Percentiles rank a stretch among this genome's conserved stretches.
These are phyloP conservation scores for Coracopsis vasa DNA, from an alignment of 2,113 vertebrate genomes.

Conservation along the genomic window DNA sequence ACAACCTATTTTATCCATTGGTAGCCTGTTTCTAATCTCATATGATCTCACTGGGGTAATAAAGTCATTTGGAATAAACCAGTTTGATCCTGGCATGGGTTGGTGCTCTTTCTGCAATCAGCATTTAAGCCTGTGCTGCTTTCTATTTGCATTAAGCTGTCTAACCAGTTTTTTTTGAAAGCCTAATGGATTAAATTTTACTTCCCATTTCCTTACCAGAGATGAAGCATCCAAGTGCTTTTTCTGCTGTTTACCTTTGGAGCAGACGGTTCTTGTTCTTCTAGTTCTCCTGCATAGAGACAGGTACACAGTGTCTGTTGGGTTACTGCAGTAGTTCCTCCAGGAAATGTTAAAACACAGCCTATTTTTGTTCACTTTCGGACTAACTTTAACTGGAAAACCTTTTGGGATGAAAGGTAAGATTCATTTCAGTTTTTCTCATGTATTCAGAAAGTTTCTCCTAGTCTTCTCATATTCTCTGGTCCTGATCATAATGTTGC, in stretches of 20 bases:
- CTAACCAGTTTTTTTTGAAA: conserved; percentile 41
- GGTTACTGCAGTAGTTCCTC: not conserved
- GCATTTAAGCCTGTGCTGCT: not conserved
- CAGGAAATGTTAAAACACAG: conserved; percentile 18
- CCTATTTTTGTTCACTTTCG: conserved; percentile 23
- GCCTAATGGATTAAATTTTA: conserved; percentile 13
- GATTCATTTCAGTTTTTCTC: not conserved
- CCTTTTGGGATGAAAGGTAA: conserved; percentile 44
- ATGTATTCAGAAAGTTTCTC: not conserved
- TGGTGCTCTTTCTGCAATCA: not conserved
- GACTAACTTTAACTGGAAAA: conserved; percentile 11
- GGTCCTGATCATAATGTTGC: rapidly evolving
- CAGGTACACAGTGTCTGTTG: not conserved
- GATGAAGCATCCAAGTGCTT: not conserved
- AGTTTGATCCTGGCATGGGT: not conserved
- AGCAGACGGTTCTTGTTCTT: not conserved
- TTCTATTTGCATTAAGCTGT: conserved; percentile 34
- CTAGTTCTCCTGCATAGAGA: not conserved
- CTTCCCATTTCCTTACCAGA: conserved; percentile 36
- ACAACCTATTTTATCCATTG: not conserved
- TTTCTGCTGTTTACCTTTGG: not conserved
- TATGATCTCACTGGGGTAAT: not conserved
- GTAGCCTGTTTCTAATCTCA: not conserved
- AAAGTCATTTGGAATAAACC: not conserved
- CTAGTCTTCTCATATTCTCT: not conserved